Base-by-base conservation (phyloP, 2,888 invertebrate genomes). In the Leuctra nigra region DNA sequence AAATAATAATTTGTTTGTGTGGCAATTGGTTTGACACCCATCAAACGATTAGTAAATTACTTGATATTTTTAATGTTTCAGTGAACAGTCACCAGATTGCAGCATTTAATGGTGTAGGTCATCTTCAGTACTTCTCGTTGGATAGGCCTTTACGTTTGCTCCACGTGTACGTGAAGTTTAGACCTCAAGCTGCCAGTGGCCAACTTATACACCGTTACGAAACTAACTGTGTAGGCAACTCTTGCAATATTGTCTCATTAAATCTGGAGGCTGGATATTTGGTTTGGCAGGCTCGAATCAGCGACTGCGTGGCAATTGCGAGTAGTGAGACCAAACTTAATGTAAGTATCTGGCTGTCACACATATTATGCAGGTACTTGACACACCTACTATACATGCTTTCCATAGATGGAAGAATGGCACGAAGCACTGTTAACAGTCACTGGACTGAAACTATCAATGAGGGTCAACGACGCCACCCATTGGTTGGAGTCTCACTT, bases 131-230 rank as follows among this genome's bases (percentile, higher is more conserved):
- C 60, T 64, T 70, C 55, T 71, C 72, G 56, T 66, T 66, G 13
- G 71, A 68, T 7, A 73, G 69, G 62, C 69, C 70, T 20, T 73
- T 72, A 1, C 68, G 70, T 1, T 66, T 77, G 55, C 73, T 75
- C 58, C 77, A 77, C 61, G 70, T 75, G 56, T 77, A 71, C 63
- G 62, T 76, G 13, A 68, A 76, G 53, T 77, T 77, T 62, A 69
- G 73, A 66, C 71, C 77, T 2, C 62, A 75, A 2, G 71, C 73
- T 14, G 72, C 76, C 1, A 73, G 72, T 55, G 78, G 78, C 1
- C 72, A 70, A 2, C 64, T 78, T 11, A 29, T 29, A 6, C 6
- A 11, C 29, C 29, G 29, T 29, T 6, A 7, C 29, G 29, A 23
- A 20, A 16, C 6, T 7, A 69, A 70, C 35, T 68, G 68, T 24